Base-by-base conservation (phyloP, 2,797 vertebrate genomes). In the Gastrophryne carolinensis region DNA sequence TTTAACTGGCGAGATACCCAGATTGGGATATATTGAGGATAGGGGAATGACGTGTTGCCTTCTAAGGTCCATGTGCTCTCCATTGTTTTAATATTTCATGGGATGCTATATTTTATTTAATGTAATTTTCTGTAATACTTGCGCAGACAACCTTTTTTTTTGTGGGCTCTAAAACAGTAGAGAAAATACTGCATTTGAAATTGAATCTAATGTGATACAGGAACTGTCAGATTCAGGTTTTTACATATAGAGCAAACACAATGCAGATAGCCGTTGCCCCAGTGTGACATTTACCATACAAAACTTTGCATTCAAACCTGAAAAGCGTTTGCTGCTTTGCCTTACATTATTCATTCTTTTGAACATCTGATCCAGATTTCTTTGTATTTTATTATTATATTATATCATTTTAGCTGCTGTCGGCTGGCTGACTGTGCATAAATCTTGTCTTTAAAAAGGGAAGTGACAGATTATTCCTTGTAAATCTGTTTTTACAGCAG, bases 401-500 rank as follows among this genome's bases (percentile, higher is more conserved):
- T 4, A 12, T n/a, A 35, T 11, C 6, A 21, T 17, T 4, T 19
- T 12, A 7, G 6, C 6, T 24, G 4, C 4, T 12, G 13, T 39
- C 39, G 11, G 58, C 29, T 12, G 5, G 3, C 5, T 15, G 30
- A 29, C 26, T 15, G 26, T 6, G 17, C 27, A 57, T 29, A 57
- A 29, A 61, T 11, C 1, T 5, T 12, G n/a, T 37, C 6, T 39
- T 12, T 24, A n/a, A 27, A 39, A 61, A 61, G 34, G n/a, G 35
- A 44, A 47, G 27, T 63, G 23, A 13, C 23, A 26, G 24, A 44
- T 27, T 15, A n/a, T 13, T 17, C 39, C 7, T 3, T n/a, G 5
- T 17, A 5, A 17, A 71, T 60, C 4, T 64, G 49, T 72, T 79
- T 44, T 84, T 0, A n/a, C 82, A 97, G 94, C 91, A 93, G 86